Evolutionary conservation across 2,113 vertebrate genomes (phyloP), one percentile per base, ranked within the genome.

Genomic region (Sceloporus tristichus): DNA sequence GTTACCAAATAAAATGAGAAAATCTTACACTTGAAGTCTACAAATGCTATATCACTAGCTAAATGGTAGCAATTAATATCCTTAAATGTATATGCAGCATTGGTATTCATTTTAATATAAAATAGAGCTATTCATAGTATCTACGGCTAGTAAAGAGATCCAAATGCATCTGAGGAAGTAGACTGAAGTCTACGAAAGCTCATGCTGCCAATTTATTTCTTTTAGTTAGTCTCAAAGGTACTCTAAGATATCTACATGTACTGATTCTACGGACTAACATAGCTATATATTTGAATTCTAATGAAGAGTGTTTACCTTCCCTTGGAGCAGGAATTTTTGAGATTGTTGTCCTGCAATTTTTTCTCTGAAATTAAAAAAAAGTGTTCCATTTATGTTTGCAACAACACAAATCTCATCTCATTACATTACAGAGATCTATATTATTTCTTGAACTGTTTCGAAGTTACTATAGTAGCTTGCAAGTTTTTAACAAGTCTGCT

Each of bases 271-370:
- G 34, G 34, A 34, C 34, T 34, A 34, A 34, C 34, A 34, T 34
- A 34, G 34, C 34, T 34, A 34, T 34, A 34, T 34, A 34, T 34
- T 34, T 34, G 34, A 34, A 34, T 34, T 34, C 34, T 34, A 34
- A 34, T 34, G 34, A 34, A 34, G 48, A 48, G 79, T 80, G 65
- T 90, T 96, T 93, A 97, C 97, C 96, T 97, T 97, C 96, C 78
- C 92, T 96, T 18, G 95, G 96, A 94, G 96, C 96, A 62, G 97
- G 97, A 92, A 97, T 97, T 95, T 94, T 97, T 87, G 97, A 97
- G 91, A 94, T 80, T 1, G 95, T 90, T 70, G 96, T 92, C 93
- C 94, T 96, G 56, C 96, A 94, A 48, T 92, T 97, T 85, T 95
- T 93, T 91, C 94, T 96, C 97, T 97, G 93, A 85, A 78, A 21